Conservation (phyloP, 2,113 vertebrate species). For the Willisornis vidua region DNA sequence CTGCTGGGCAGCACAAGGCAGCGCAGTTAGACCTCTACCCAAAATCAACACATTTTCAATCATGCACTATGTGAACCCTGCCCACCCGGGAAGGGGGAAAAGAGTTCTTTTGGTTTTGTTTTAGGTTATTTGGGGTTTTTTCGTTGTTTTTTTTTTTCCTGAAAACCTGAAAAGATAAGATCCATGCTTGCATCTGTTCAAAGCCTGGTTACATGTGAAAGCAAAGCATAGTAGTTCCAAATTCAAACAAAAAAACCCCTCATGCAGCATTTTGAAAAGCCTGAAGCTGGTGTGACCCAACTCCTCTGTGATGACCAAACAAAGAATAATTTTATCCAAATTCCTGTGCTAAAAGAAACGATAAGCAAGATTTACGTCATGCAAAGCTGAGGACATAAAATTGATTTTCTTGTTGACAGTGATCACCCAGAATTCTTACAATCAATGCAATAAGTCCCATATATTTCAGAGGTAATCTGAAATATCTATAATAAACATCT, state of each 20-base stretch:
- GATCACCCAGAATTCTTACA: not conserved
- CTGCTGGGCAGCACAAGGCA: slow-evolving; percentile 70
- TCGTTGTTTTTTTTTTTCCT: not conserved
- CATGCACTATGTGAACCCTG: accelerated
- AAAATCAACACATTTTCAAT: not conserved
- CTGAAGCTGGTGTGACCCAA: not conserved
- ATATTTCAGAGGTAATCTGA: not conserved
- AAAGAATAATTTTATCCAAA: not conserved
- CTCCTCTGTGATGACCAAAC: not conserved
- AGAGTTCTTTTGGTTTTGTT: not conserved
- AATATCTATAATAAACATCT: not conserved
- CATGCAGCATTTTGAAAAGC: not conserved
- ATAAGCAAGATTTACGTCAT: not conserved
- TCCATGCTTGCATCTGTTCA: not conserved
- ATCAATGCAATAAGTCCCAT: not conserved
- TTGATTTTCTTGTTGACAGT: not conserved
- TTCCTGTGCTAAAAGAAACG: not conserved
- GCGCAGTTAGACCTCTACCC: not conserved
- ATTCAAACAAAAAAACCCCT: not conserved
- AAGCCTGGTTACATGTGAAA: not conserved
- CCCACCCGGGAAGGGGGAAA: not conserved
- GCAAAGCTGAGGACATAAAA: not conserved
- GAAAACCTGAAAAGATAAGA: not conserved
- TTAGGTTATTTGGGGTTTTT: too few species aligned
- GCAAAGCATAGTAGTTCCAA: not conserved